Evolutionary conservation across 2,888 invertebrate species (phyloP), one percentile per base, ranked within the genome.

Genomic region (Chaetogeoica ovagalla): DNA sequence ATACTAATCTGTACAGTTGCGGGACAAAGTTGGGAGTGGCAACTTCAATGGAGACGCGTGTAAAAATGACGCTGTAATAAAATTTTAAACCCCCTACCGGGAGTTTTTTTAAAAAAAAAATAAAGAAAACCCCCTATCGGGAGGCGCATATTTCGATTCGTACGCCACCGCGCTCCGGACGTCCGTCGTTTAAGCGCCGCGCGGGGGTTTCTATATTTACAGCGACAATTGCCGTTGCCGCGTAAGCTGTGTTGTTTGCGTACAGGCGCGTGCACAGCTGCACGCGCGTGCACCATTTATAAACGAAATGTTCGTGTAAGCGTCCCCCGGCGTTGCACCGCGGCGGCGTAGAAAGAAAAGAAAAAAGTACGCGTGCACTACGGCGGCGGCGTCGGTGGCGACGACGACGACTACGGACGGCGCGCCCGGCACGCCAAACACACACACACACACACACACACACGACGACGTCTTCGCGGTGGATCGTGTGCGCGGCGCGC

Each of bases 401-500:
- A 8, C 62, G 52, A n/a, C 59, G 43, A 43, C 43, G 43, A 30
- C 30, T 30, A 30, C 30, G 62, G 48, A 17, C 48, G 52, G 7
- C 57, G 65, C 75, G 65, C 62, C 75, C 23, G 4, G 4, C 30
- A 19, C 55, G 9, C 17, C 59, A 23, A 62, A 48, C 72, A 69
- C 68, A 52, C 30, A 30, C 30, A 30, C 30, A 30, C 30, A 19
- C 55, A 15, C 17, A 30, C 30, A 30, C 30, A 30, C 59, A 23
- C 73, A 48, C 72, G 30, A 69, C 68, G 30, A 63, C 73, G 74
- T 37, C 55, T n/a, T 11, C 55, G 37, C 55, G 70, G 57, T 37
- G 57, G n/a, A 39, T 70, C 57, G 70, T 70, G 68, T 68, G 63
- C 69, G 75, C 30, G 52, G 60, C 21, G 60, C 13, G 60, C 60